phyloP scores from a whole-genome alignment of 2,113 vertebrate genomes.

The Bombycilla garrulus region DNA sequence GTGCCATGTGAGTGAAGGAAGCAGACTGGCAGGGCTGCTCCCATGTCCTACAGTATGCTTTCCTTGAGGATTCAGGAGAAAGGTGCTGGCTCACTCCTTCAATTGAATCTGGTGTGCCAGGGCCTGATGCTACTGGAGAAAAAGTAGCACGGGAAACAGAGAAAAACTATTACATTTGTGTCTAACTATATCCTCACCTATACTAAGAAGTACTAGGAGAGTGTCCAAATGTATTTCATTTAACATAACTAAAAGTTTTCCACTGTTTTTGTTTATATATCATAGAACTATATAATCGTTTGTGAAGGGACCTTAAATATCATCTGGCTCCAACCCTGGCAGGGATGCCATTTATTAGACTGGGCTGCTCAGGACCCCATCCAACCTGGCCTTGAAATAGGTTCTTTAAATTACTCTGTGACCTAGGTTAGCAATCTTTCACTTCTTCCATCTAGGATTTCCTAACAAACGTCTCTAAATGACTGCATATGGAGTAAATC shows the following conservation, averaged over 20 bases:
- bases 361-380: not conserved
- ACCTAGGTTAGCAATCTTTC: not conserved
- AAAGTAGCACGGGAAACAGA: not conserved
- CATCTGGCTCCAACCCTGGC: not conserved
- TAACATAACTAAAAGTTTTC: not conserved
- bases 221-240: not conserved
- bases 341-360: not conserved
- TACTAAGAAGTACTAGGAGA: not conserved
- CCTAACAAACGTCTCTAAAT: not conserved
- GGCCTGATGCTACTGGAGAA: conserved; percentile 83
- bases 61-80: conserved; percentile 92
- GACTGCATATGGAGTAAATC: not conserved
- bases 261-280: not conserved
- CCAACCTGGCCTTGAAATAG: not conserved
- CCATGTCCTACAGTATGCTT: conserved; percentile 94
- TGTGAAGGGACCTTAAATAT: not conserved
- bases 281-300: not conserved
- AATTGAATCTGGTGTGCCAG: conserved; percentile 92
- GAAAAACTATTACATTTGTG: not conserved
- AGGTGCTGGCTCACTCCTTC: conserved; percentile 91
- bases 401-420: not conserved
- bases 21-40: conserved; percentile 84
- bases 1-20: conserved; percentile 83
- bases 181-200: not conserved
- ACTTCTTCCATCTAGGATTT: not conserved